Base-by-base conservation (phyloP, 2,888 invertebrate species). In the Erynnis tages region DNA sequence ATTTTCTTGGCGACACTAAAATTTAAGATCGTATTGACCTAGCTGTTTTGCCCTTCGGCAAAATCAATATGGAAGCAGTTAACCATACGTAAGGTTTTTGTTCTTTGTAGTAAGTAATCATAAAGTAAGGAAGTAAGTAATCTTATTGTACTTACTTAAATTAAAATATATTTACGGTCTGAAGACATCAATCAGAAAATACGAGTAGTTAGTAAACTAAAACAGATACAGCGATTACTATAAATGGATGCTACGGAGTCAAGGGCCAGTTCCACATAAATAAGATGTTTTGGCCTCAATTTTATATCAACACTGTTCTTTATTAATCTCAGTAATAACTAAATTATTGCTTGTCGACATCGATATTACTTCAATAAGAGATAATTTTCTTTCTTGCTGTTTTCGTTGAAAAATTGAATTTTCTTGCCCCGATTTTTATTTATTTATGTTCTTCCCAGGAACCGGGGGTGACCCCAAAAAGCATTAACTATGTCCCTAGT, bases 391-490 rank as follows among this genome's bases (percentile, higher is more conserved):
- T n/a, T n/a, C 40, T 49, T 34, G 47, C n/a, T 21, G 21, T 4
- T 21, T 21, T 21, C 6, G 21, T n/a, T n/a, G n/a, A n/a, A 21
- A 21, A 4, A 3, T 21, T 4, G 21, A 21, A 6, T 21, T 21
- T 3, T 6, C 21, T 21, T 21, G 21, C 21, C 6, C 3, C 14
- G 7, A 29, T 29, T 29, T 29, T n/a, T 29, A 10, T n/a, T 1
- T 2, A 10, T 29, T 35, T 34, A 30, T 5, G 2, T 35, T 17
- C 1, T 21, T 2, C 43, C 1, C 67, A 90, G 90, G 88, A 84
- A 58, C 73, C 74, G 13, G 85, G 84, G 55, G 73, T 69, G 48
- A 77, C 75, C 1, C 68, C 77, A 0, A 86, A 90, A 62, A 59
- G 66, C 13, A 76, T 72, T 50, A 65, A 79, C 37, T 58, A 78